These are phyloP conservation scores for Apostichopus parvimensis DNA, from an alignment of 35 echinoderm and acorn worm genomes.

Conservation along the genomic window DNA sequence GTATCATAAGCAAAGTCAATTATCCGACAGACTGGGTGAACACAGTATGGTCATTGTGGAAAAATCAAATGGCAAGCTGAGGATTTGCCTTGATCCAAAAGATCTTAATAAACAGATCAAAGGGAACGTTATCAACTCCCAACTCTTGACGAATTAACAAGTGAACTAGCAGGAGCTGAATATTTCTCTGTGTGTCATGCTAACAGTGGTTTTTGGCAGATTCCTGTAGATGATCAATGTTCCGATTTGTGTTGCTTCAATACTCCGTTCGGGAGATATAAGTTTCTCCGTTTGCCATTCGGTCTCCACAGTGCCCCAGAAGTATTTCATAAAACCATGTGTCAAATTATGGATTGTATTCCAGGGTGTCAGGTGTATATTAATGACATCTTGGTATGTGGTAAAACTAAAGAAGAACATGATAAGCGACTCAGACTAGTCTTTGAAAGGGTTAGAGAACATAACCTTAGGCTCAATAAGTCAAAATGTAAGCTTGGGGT, in stretches of 20 bases:
- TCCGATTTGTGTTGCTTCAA: constrained; percentile 68
- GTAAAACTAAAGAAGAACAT: constrained; percentile 55
- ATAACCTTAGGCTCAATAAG: constrained; percentile 61
- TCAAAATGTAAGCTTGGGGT: constrained; percentile 26
- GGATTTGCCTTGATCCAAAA: constrained; percentile 74
- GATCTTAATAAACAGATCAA: constrained; percentile 73
- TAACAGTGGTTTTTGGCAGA: constrained; percentile 76
- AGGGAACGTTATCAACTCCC: no score
- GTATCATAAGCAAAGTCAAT: constrained; percentile 29
- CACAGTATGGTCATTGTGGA: constrained; percentile 60
- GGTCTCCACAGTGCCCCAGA: constrained; percentile 67
- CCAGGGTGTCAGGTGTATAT: constrained; percentile 40
- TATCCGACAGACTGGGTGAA: constrained; percentile 76
- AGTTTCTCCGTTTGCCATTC: constrained; percentile 70
- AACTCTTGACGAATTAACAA: constrained; percentile 27
- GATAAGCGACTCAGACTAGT: constrained; percentile 43
- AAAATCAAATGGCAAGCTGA: constrained; percentile 74
- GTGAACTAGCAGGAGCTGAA: constrained; percentile 28
- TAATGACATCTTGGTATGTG: constrained; percentile 52
- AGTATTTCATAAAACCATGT: constrained; percentile 67
- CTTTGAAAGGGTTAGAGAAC: background rate
- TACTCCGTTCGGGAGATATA: constrained; percentile 74
- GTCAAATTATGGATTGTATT: constrained; percentile 59
- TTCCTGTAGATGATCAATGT: constrained; percentile 59
- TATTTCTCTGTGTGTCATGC: constrained; percentile 60